Conservation (phyloP, 1,140 invertebrate species). For the Acromyrmex charruanus region DNA sequence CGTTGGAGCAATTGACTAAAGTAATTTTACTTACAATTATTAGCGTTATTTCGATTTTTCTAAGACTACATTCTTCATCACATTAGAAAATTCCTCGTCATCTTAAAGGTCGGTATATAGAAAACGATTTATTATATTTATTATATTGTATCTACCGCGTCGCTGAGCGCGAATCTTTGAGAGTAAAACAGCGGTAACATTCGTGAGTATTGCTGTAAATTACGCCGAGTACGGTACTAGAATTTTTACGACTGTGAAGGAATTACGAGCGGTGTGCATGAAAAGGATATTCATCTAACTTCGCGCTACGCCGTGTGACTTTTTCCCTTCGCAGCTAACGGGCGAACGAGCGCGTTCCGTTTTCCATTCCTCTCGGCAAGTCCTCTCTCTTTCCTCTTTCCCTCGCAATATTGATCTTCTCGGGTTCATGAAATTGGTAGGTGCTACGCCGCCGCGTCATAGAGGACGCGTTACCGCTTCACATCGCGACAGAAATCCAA, state of each 20-base stretch:
- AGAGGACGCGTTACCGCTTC: conserved; percentile 24
- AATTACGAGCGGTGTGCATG: conserved; percentile 51
- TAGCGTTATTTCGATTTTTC: not conserved
- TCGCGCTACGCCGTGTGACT: conserved; percentile 32
- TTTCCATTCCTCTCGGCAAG: conserved; percentile 31
- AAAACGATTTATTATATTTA: not conserved
- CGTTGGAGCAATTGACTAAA: not conserved
- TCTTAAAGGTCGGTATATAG: conserved; percentile 2
- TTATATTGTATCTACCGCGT: not conserved
- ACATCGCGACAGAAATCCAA: conserved; percentile 47
- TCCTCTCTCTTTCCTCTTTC: not conserved
- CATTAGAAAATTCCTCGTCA: conserved; percentile 1
- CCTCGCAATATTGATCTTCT: conserved; percentile 65
- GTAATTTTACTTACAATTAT: not conserved
- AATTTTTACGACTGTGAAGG: conserved; percentile 53
- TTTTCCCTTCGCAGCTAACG: conserved; percentile 55
- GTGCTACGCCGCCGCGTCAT: conserved; percentile 20
- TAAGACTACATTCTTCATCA: not conserved
- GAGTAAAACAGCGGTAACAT: conserved; percentile 29
- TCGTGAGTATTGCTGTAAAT: conserved; percentile 35
- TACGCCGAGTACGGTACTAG: conserved; percentile 35
- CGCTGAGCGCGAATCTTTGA: not conserved
- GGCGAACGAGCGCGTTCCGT: conserved; percentile 45
- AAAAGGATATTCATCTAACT: conserved; percentile 56
- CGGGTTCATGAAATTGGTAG: conserved; percentile 64